Evolutionary conservation across 1,140 invertebrate species (phyloP).

Genomic region (Babylonia areolata): DNA sequence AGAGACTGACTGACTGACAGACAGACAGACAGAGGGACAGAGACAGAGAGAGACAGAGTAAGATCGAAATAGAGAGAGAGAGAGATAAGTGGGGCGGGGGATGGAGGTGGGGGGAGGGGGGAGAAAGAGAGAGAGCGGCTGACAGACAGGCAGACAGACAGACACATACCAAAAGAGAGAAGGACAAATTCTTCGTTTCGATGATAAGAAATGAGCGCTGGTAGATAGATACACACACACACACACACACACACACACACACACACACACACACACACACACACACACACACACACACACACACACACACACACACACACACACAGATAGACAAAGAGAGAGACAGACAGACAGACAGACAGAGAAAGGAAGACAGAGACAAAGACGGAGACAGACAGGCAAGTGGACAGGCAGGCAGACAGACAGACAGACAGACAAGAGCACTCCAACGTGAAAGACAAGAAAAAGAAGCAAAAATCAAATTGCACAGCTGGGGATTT

Average conservation of each 20-base stretch:
- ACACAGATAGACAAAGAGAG: background rate
- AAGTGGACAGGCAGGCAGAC: no score
- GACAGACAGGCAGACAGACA: background rate
- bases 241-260: background rate
- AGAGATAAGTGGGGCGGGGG: background rate
- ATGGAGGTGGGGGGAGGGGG: background rate
- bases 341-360: background rate
- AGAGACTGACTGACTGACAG: background rate
- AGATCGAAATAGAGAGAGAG: background rate
- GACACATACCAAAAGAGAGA: background rate
- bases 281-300: background rate
- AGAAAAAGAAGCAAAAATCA: background rate
- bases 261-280: background rate
- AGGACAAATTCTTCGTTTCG: no score
- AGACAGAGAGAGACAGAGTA: slow-evolving; percentile 22
- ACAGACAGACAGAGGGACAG: slow-evolving; percentile 13
- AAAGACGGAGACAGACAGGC: no score
- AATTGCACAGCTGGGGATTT: no score
- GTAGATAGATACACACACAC: background rate
- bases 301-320: background rate
- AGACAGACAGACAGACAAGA: slow-evolving; percentile 14
- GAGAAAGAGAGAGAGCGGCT: background rate
- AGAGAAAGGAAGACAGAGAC: background rate
- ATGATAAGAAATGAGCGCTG: no score
- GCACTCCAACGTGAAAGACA: background rate